phyloP scores from a whole-genome alignment of 2,113 vertebrate species.

The Corythaeola cristata region DNA sequence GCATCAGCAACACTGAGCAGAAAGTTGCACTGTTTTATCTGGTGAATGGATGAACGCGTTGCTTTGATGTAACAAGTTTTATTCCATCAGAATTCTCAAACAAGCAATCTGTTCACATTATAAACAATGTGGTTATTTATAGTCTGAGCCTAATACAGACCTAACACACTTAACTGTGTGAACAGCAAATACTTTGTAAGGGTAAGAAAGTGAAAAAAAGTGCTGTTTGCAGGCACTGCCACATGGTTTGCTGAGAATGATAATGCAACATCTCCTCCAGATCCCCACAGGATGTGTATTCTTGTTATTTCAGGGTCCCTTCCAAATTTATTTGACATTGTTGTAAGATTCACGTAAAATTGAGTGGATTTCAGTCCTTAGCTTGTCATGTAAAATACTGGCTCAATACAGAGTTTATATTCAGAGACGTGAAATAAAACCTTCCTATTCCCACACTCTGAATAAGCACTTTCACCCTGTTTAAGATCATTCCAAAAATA shows the following conservation, averaged over 20 bases:
- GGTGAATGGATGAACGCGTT: not conserved
- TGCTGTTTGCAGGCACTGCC: conserved; percentile 55
- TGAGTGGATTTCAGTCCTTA: not conserved
- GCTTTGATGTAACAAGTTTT: conserved; percentile 38
- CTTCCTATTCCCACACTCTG: conserved; percentile 29
- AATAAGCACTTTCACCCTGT: conserved; percentile 57
- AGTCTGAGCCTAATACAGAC: conserved; percentile 17
- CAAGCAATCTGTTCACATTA: conserved; percentile 28
- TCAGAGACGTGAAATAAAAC: conserved; percentile 32
- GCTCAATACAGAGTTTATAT: not conserved
- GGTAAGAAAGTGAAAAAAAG: conserved; percentile 46
- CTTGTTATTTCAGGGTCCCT: conserved; percentile 13
- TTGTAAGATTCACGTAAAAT: not conserved
- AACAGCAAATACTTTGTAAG: conserved; percentile 51
- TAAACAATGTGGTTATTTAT: conserved; percentile 55
- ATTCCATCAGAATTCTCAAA: conserved; percentile 41
- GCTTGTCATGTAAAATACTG: conserved; percentile 35
- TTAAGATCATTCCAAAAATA: conserved; percentile 67
- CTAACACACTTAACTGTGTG: conserved; percentile 40
- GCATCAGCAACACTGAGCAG: not conserved
- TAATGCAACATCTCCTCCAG: conserved; percentile 2
- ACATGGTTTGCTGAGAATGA: conserved; percentile 14
- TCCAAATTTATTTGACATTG: conserved; percentile 28
- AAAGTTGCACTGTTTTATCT: not conserved
- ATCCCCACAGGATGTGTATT: conserved; percentile 36